Base-by-base conservation (phyloP, 2,888 invertebrate species). In the Conus canariensis region DNA sequence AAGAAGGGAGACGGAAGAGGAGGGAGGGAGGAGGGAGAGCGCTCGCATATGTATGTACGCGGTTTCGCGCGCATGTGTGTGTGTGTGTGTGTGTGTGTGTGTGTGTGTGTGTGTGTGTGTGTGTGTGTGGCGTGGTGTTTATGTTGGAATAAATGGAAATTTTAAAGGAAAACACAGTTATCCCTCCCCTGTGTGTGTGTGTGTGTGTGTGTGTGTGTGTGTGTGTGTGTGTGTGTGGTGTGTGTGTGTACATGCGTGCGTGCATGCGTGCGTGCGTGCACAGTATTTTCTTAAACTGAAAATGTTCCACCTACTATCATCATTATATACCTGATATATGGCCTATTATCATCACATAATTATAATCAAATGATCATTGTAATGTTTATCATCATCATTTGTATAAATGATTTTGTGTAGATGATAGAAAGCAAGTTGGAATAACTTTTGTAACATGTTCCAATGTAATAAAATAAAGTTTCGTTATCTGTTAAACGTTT, bases 31-130 rank as follows among this genome's bases (percentile, higher is more conserved):
- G 30, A 30, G 30, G 30, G 30, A 30, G 1, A 45, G 45, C 3
- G 45, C 45, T 45, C 45, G 1, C 45, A 3, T n/a, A 74, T n/a
- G n/a, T 9, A 2, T n/a, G 9, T 74, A 0, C 14, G 45, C 45
- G 45, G 0, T 4, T 6, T 0, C 7, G 8, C 14, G 45, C 45
- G 45, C 4, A 45, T 4, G 45, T 45, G 4, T 45, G 45, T 45
- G 45, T 45, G 45, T 56, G 56, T 83, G 56, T 83, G 83, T 83
- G 83, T 83, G 56, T 83, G 83, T 83, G 58, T 83, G 16, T 56
- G 83, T 56, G 56, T 83, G 56, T 83, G 83, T 83, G 83, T 83
- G 56, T 83, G 83, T 83, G 58, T 83, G 16, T 56, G 83, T 83
- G 83, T 56, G 56, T 19, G 58, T 19, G 83, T 56, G 56, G 30